A percentile compares a stretch with the other conserved stretches of the same genome.
Conservation (phyloP, 2,113 vertebrate genomes). For the Pomatorhinus ruficollis region DNA sequence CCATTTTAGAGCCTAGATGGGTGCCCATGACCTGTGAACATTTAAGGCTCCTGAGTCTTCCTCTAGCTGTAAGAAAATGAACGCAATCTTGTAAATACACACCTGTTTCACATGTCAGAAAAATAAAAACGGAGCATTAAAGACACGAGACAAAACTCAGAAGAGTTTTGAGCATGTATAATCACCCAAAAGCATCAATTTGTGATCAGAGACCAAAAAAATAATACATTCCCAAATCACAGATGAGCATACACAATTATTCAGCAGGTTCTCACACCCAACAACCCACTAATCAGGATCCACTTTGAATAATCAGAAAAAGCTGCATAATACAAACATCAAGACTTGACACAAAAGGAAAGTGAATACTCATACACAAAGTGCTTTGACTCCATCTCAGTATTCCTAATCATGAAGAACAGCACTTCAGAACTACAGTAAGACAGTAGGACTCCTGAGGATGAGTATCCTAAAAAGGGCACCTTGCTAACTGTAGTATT, state of each 20-base stretch:
- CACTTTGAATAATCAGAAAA: background rate
- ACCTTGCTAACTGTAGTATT: background rate
- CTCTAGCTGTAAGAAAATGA: background rate
- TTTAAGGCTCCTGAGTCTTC: background rate
- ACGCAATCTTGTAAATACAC: background rate
- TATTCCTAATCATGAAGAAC: background rate
- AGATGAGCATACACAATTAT: background rate
- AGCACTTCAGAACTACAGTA: background rate
- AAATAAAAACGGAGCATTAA: background rate
- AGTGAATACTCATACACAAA: background rate
- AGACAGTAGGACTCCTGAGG: fast-evolving
- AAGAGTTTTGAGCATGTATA: background rate
- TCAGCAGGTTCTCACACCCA: background rate
- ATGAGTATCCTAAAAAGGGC: background rate
- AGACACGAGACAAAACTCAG: background rate
- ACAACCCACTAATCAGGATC: background rate
- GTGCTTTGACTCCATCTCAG: background rate
- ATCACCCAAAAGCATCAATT: background rate
- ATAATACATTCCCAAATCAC: background rate
- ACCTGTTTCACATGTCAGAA: background rate
- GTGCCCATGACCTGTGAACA: background rate
- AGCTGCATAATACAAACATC: background rate
- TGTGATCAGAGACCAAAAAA: background rate
- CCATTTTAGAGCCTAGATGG: background rate
- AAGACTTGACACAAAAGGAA: background rate